These are phyloP conservation scores for Anarrhichthys ocellatus DNA, from an alignment of 2,113 vertebrate genomes.

Conservation along the genomic window DNA sequence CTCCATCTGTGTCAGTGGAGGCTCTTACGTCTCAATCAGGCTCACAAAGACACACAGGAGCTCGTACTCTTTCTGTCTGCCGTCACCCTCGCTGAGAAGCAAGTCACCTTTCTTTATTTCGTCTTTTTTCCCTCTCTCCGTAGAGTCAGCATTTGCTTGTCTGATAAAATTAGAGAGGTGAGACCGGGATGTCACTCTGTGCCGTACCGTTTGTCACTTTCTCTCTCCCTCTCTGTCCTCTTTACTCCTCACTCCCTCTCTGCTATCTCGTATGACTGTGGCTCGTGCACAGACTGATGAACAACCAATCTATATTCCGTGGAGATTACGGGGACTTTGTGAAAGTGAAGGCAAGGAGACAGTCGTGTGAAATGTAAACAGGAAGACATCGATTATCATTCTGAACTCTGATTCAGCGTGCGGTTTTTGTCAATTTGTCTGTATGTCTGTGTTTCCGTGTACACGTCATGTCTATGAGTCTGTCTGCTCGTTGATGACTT, in stretches of 20 bases:
- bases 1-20: slow-evolving; percentile 41
- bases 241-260: slow-evolving; percentile 55
- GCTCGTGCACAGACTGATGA: slow-evolving; percentile 68
- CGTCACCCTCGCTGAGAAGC: slow-evolving; percentile 57
- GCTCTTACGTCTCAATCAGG: slow-evolving; percentile 69
- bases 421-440: slow-evolving; percentile 39
- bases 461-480: slow-evolving; percentile 21
- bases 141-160: slow-evolving; percentile 33
- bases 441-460: slow-evolving; percentile 25
- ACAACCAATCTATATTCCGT: slow-evolving; percentile 65
- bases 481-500: slow-evolving; percentile 31
- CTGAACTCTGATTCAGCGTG: slow-evolving; percentile 42
- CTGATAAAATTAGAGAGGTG: slow-evolving; percentile 60
- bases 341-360: slow-evolving; percentile 62
- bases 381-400: slow-evolving; percentile 63
- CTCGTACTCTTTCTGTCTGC: slow-evolving; percentile 45
- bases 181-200: slow-evolving; percentile 44
- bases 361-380: slow-evolving; percentile 68
- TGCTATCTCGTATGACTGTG: slow-evolving; percentile 60
- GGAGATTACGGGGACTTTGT: slow-evolving; percentile 64
- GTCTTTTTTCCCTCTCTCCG: slow-evolving; percentile 30
- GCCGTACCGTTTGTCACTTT: slow-evolving; percentile 7
- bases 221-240: slow-evolving; percentile 29
- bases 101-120: slow-evolving; percentile 59
- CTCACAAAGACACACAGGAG: slow-evolving; percentile 52